A percentile compares a stretch with the other conserved stretches of the same genome.
Conservation (phyloP, 2,113 vertebrate genomes). For the Helogale parvula region DNA sequence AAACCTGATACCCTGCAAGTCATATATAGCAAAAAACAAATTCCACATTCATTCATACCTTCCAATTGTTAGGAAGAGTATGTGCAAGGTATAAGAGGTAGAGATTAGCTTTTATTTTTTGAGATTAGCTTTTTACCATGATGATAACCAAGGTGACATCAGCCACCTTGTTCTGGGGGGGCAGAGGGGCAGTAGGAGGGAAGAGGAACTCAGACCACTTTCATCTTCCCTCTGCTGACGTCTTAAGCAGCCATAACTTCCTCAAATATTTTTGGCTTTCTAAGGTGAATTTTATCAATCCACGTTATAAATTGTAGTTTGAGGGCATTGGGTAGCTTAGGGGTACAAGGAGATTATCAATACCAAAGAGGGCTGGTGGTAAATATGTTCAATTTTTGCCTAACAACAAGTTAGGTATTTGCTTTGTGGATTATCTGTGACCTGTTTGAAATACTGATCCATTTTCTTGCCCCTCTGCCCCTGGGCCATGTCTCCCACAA, state of each 20-base stretch:
- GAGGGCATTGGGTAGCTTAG: not conserved
- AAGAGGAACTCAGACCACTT: not conserved
- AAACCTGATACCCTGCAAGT: not conserved
- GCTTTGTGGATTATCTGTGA: slow-evolving; percentile 64
- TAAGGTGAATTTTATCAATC: not conserved
- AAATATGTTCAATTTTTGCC: slow-evolving; percentile 44
- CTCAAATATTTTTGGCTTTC: not conserved
- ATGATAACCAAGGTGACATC: not conserved
- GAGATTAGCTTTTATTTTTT: not conserved
- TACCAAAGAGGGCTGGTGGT: not conserved
- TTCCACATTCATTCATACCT: too few relatives aligned
- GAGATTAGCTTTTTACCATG: not conserved
- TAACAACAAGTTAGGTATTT: slow-evolving; percentile 56
- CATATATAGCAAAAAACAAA: not conserved
- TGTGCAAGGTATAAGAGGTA: not conserved
- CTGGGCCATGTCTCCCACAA: slow-evolving; percentile 24
- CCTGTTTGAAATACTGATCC: slow-evolving; percentile 66
- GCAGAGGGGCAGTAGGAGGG: accelerated
- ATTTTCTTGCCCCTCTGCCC: slow-evolving; percentile 4
- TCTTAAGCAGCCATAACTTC: not conserved
- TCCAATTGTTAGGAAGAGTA: not conserved
- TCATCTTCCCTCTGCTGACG: not conserved
- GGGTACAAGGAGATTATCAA: not conserved
- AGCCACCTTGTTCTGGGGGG: accelerated
- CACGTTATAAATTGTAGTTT: not conserved